phyloP scores from a whole-genome alignment of 2,113 vertebrate genomes.

The Saccopteryx bilineata region DNA sequence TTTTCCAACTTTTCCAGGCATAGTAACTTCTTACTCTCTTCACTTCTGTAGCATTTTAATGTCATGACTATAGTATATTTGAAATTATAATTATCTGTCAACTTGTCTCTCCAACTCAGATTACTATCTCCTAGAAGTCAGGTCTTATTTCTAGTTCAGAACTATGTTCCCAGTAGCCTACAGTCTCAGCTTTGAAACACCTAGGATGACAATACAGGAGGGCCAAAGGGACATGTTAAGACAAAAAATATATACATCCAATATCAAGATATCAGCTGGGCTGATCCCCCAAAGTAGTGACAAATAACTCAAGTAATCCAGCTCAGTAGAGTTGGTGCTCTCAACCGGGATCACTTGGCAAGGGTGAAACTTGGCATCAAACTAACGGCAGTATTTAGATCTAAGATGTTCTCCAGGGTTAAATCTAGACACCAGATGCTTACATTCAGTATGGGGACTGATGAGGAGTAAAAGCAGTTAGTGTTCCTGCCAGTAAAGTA shows the following conservation, averaged over 20 bases:
- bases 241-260: neutral
- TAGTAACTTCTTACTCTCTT: slow-evolving; percentile 35
- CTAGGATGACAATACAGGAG: neutral
- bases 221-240: neutral
- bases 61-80: neutral
- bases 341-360: neutral
- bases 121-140: neutral
- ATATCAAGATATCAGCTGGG: neutral
- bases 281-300: neutral
- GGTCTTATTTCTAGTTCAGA: slow-evolving; percentile 12
- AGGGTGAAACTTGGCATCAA: neutral
- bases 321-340: neutral
- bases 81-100: neutral
- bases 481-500: neutral
- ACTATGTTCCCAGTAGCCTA: neutral
- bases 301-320: neutral
- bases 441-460: too few species aligned
- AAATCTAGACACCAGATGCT: neutral
- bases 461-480: neutral
- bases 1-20: slow-evolving; percentile 35
- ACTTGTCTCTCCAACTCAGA: neutral
- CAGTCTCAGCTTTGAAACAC: neutral
- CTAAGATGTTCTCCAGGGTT: neutral
- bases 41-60: neutral
- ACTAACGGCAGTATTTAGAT: neutral